Base-by-base conservation (phyloP, 2,113 vertebrate genomes). In the Lonchura striata region DNA sequence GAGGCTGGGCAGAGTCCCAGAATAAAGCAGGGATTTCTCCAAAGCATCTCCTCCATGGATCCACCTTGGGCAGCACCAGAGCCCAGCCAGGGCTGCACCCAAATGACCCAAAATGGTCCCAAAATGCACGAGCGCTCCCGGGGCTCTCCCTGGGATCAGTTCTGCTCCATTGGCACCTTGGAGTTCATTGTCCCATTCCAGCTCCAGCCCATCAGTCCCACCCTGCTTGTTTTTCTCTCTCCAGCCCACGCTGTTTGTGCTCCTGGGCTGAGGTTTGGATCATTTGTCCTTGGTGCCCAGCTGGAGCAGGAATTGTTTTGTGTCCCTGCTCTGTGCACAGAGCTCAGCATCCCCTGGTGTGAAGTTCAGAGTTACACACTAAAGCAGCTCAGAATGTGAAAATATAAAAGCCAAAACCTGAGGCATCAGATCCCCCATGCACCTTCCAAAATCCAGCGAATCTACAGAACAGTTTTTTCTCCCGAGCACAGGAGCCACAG, bases 401-500 rank as follows among this genome's bases (percentile, higher is more conserved):
- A 57, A 22, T 18, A 59, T 3, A 59, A 35, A 59, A 24, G 22
- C 56, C 1, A 35, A 57, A 11, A 7, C 10, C 33, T 59, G 23
- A 59, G 56, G n/a, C 56, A 25, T 17, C n/a, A 35, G 57, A 63
- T 22, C 17, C 33, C 28, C 47, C 30, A 4, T 1, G 3, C 0
- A 2, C 15, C 78, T 83, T 24, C 35, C 49, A 30, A 1, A 4
- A 27, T 2, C 33, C 13, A 22, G 13, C 10, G 24, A 33, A 30
- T 4, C 46, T 8, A 2, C 0, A 2, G 70, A 74, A 10, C 19
- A 49, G 17, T 49, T 42, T 13, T 54, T 10, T n/a, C 28, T 15
- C 9, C 60, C 10, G 5, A 44, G 60, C 44, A 41, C 22, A 44
- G 35, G 41, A 80, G 27, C 47, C 18, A 11, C 47, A 7, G 0